These are phyloP conservation scores for Sebastes nivosus DNA, from an alignment of 2,797 vertebrate species.

Conservation along the genomic window DNA sequence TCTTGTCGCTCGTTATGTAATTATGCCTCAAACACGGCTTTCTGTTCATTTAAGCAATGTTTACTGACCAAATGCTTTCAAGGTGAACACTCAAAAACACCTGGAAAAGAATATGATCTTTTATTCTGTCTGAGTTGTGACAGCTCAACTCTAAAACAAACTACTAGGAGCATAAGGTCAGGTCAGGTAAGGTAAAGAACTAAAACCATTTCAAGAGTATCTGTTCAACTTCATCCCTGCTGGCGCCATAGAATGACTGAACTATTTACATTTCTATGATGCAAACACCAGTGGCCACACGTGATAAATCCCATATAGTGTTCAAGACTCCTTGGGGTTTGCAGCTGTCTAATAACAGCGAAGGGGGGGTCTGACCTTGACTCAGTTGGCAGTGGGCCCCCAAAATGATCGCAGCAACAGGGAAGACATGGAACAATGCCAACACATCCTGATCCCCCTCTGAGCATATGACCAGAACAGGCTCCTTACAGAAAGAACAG, in stretches of 20 bases:
- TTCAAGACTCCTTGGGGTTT: not conserved
- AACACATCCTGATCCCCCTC: not conserved
- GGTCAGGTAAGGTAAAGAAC: not conserved
- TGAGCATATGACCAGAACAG: constrained; percentile 4
- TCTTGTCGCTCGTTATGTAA: not conserved
- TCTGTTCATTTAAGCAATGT: not conserved
- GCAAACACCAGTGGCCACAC: not conserved
- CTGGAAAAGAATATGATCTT: not conserved
- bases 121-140: not conserved
- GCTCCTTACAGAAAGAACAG: constrained; percentile 8
- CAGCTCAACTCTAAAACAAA: not conserved
- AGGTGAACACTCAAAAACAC: not conserved
- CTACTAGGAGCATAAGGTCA: not conserved
- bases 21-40: not conserved
- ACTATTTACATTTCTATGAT: not conserved
- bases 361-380: constrained; percentile 18
- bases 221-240: not conserved
- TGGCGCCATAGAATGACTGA: not conserved
- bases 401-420: constrained; percentile 22
- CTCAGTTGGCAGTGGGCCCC: constrained; percentile 22
- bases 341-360: not conserved
- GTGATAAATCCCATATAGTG: not conserved
- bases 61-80: not conserved
- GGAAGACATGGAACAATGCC: constrained; percentile 14
- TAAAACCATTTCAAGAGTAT: not conserved